phyloP scores from a whole-genome alignment of 2,888 invertebrate species.

The Zygogramma bicolorata region DNA sequence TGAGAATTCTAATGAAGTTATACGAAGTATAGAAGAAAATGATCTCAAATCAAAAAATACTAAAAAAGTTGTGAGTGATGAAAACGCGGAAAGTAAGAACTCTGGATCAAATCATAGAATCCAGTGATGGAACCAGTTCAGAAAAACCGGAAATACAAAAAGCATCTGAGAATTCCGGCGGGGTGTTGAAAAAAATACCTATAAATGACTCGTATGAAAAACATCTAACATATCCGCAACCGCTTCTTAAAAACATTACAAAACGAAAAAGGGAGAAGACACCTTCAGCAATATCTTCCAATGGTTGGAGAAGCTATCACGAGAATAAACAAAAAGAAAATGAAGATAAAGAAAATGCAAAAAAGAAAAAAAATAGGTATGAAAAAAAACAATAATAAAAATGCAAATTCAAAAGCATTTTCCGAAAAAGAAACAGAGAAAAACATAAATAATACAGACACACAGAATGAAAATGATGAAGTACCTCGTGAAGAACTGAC shows the following conservation, averaged over 20 bases:
- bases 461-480: background rate
- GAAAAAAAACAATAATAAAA: background rate
- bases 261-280: constrained; percentile 2
- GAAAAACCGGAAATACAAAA: background rate
- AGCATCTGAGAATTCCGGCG: background rate
- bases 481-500: background rate
- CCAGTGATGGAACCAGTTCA: background rate
- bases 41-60: constrained; percentile 11
- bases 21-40: constrained; percentile 11
- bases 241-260: background rate
- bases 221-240: background rate
- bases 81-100: constrained; percentile 28
- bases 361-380: background rate
- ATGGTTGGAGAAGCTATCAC: constrained; percentile 12
- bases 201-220: background rate
- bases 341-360: background rate
- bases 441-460: background rate
- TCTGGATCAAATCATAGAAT: constrained; percentile 14
- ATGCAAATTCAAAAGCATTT: background rate
- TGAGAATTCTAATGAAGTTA: constrained; percentile 4
- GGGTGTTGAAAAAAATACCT: background rate
- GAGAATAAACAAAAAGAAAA: constrained; percentile 5
- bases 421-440: background rate
- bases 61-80: constrained; percentile 14
- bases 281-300: constrained; percentile 10